Conservation (phyloP, 2,113 vertebrate species). For the Scomber colias region DNA sequence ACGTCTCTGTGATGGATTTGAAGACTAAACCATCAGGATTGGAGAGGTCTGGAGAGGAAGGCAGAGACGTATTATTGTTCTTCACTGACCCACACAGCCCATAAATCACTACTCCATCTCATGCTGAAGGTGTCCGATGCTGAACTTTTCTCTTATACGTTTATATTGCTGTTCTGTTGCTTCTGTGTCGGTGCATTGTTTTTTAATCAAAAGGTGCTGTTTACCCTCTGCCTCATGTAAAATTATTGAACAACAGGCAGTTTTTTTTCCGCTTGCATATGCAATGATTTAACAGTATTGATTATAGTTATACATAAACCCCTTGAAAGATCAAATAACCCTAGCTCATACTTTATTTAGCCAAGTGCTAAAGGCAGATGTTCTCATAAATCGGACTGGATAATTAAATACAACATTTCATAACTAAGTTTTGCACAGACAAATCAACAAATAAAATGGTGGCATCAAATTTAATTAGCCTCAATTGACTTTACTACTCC, state of each 20-base stretch:
- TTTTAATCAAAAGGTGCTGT: background rate
- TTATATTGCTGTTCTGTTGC: constrained; percentile 19
- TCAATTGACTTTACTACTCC: constrained; percentile 47
- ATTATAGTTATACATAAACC: background rate
- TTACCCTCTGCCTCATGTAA: background rate
- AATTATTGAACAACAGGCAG: too few relatives aligned
- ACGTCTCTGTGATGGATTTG: constrained; percentile 96
- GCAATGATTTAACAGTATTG: background rate
- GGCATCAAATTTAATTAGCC: constrained; percentile 35
- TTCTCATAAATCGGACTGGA: constrained; percentile 38
- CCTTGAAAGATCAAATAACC: background rate
- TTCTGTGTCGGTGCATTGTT: background rate
- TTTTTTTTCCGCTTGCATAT: background rate
- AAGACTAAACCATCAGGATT: constrained; percentile 93
- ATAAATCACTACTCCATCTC: constrained; percentile 71
- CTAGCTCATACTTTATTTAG: constrained; percentile 6
- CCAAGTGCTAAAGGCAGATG: constrained; percentile 9
- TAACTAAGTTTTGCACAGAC: constrained; percentile 50
- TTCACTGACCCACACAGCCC: constrained; percentile 52
- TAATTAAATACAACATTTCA: constrained; percentile 47
- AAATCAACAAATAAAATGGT: constrained; percentile 57
- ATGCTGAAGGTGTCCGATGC: constrained; percentile 10
- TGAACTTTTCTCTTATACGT: constrained; percentile 17
- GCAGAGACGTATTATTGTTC: constrained; percentile 75
- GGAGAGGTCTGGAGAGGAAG: constrained; percentile 89